Evolutionary conservation across 2,797 vertebrate species (phyloP), one percentile per base, ranked within the genome.

Genomic region (Scolopax rusticola): DNA sequence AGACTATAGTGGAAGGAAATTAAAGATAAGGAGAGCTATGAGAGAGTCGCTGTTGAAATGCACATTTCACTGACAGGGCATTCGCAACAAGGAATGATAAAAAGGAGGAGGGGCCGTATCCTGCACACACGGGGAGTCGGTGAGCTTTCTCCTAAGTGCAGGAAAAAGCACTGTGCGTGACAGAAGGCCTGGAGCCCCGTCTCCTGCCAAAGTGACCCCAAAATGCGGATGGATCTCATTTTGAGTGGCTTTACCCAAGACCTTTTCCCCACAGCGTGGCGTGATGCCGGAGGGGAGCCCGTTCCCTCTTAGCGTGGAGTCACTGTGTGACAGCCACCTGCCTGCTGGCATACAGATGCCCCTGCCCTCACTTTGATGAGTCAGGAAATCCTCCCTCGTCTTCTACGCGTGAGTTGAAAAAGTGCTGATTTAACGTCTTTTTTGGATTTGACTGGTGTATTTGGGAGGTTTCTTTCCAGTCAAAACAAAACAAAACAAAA

Each of bases 11-110:
- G 84, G 75, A 95, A 92, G 64, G 87, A 96, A 95, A 96, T 95
- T 94, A 95, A 96, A 95, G 94, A 93, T 94, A 96, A 97, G 93
- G 64, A 93, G 53, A 89, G 81, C 88, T 92, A 94, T 89, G 84
- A 95, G 68, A 89, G 53, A 83, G 41, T 77, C 65, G 8, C 71
- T 69, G 57, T 78, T 92, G 88, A 96, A 94, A 93, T 63, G 69
- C 0, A 5, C 74, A 33, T 96, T 96, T 87, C 54, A 67, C 65
- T 91, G 93, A 95, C 89, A 93, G 84, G 50, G 75, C 57, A 36
- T 85, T 91, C 5, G 3, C 87, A 85, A 77, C 15, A 43, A 48
- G 45, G 88, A 95, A 92, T 90, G 88, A 89, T 85, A 94, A 97
- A 95, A 90, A 93, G 81, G 81, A 91, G 68, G 25, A 89, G 71